Evolutionary conservation across 2,888 invertebrate species (phyloP).

Genomic region (Ochropleura plecta): DNA sequence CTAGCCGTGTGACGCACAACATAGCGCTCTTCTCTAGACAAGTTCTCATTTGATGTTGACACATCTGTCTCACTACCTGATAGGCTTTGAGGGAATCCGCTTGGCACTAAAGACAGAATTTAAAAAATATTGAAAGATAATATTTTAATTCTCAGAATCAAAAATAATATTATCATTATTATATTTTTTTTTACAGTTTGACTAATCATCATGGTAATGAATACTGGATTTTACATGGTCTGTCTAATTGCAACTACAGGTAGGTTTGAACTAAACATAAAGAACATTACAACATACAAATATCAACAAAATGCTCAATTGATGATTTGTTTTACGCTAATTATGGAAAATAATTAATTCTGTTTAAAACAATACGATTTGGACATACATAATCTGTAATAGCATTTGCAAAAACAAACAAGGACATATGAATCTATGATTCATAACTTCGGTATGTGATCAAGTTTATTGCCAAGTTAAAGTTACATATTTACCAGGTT

Average conservation of each 20-base stretch:
- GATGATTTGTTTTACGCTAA: background rate
- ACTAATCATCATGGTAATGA: background rate
- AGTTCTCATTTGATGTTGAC: constrained; percentile 97
- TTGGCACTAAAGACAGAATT: constrained; percentile 78
- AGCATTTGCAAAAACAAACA: constrained; percentile 63
- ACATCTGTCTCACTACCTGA: constrained; percentile 97
- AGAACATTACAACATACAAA: background rate
- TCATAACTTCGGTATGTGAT: constrained; percentile 75
- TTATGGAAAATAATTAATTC: background rate
- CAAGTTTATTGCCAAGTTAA: constrained; percentile 48
- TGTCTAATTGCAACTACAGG: background rate
- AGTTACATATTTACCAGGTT: constrained; percentile 82
- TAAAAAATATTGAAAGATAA: background rate
- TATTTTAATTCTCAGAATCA: no score
- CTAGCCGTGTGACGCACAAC: constrained; percentile 95
- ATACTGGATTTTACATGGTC: background rate
- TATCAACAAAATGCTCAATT: background rate
- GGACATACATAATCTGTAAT: constrained; percentile 33
- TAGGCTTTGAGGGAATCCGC: constrained; percentile 93
- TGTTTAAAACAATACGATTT: constrained; percentile 30
- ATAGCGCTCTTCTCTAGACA: constrained; percentile 96
- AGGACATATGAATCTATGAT: constrained; percentile 75
- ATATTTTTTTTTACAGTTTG: background rate
- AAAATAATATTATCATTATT: background rate
- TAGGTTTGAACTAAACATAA: background rate